Percentiles rank a stretch among this genome's conserved stretches.
These are phyloP conservation scores for Mugil cephalus DNA, from an alignment of 2,113 vertebrate genomes.

Conservation along the genomic window DNA sequence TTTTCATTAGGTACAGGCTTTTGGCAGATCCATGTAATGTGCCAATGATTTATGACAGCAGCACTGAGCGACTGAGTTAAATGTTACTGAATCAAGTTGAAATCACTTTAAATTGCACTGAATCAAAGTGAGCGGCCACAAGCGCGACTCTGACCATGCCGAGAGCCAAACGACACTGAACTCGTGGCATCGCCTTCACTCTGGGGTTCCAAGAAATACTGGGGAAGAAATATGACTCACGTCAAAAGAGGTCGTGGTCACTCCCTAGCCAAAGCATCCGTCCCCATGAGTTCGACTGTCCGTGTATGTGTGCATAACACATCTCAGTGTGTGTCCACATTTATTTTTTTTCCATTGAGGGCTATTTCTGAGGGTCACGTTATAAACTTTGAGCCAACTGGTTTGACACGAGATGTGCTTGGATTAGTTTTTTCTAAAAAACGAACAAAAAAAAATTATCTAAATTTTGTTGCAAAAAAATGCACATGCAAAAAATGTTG, in stretches of 20 bases:
- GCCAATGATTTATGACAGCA: slow-evolving; percentile 43
- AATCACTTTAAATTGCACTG: slow-evolving; percentile 74
- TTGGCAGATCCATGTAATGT: slow-evolving; percentile 36
- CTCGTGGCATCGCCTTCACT: not conserved
- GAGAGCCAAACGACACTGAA: slow-evolving; percentile 24
- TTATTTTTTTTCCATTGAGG: slow-evolving; percentile 64
- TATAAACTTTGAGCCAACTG: slow-evolving; percentile 43
- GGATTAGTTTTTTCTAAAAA: slow-evolving; percentile 39
- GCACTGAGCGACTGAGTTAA: slow-evolving; percentile 43
- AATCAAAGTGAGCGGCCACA: slow-evolving; percentile 56
- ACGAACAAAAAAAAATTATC: not conserved
- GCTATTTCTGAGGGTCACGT: slow-evolving; percentile 68
- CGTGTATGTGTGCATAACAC: slow-evolving; percentile 22
- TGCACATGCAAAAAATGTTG: slow-evolving; percentile 71
- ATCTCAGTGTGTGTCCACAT: slow-evolving; percentile 26
- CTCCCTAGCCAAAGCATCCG: slow-evolving; percentile 58
- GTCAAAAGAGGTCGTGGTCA: slow-evolving; percentile 4
- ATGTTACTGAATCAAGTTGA: slow-evolving; percentile 48
- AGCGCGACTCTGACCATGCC: not conserved
- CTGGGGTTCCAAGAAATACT: slow-evolving; percentile 8
- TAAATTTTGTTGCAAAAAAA: slow-evolving; percentile 67
- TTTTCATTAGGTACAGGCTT: slow-evolving; percentile 27
- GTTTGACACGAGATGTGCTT: slow-evolving; percentile 44
- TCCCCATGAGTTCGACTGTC: slow-evolving; percentile 49
- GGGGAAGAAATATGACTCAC: slow-evolving; percentile 19